A percentile compares a stretch with the other conserved stretches of the same genome.
Evolutionary conservation across 2,113 vertebrate genomes (phyloP).

Genomic region (Psittacula cyanocephala): DNA sequence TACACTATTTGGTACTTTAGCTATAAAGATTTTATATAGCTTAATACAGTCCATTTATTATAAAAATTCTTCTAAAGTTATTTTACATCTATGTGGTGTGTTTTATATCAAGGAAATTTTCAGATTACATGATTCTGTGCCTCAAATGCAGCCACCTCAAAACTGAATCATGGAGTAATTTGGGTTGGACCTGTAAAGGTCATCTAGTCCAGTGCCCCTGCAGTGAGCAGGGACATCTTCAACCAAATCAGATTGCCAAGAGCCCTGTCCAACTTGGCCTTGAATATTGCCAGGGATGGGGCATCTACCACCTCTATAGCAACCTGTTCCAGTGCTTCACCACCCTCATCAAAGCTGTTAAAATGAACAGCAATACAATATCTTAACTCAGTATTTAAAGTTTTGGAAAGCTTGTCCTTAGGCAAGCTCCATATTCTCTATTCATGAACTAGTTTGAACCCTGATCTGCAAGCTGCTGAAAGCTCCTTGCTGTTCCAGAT

Average conservation of each 20-base stretch:
- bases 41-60: not conserved
- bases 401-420: not conserved
- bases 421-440: not conserved
- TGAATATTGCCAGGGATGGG: not conserved
- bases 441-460: not conserved
- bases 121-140: not conserved
- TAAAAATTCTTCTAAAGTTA: not conserved
- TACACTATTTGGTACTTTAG: not conserved
- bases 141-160: not conserved
- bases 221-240: not conserved
- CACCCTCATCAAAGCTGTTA: not conserved
- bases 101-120: not conserved
- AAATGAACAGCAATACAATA: not conserved
- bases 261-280: rapidly evolving
- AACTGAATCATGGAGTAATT: not conserved
- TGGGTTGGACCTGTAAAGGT: not conserved
- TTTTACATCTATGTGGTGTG: not conserved
- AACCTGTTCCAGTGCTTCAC: not conserved
- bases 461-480: not conserved
- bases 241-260: not conserved
- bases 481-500: not conserved
- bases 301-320: too few relatives aligned
- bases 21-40: not conserved
- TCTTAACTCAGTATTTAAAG: not conserved
- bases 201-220: not conserved